Base-by-base conservation (phyloP, 2,888 invertebrate genomes). In the Ophion slaviceki region DNA sequence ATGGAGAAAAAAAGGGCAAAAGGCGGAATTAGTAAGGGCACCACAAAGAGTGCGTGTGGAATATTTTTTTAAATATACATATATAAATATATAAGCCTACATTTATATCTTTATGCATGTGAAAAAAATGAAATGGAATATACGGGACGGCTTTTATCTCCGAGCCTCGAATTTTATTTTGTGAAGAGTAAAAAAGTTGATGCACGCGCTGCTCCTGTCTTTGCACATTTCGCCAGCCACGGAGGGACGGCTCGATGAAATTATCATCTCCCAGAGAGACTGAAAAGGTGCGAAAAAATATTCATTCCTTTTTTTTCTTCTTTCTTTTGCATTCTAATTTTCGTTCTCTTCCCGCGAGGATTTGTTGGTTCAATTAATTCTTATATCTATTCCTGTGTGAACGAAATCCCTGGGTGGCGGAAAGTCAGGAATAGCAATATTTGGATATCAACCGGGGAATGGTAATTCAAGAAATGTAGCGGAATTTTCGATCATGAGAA, bases 91-190 rank as follows among this genome's bases (percentile, higher is more conserved):
- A 47, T 8, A 11, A 14, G 2, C 61, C 28, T 17, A 61, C 11
- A 24, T 20, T 70, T 61, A 45, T 53, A 14, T 47, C 47, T 14
- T 47, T 14, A 14, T 47, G 47, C 47, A 47, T 14, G 47, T 47
- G 3, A 11, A 47, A 47, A 32, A 47, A 47, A 47, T 47, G 14
- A 11, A 14, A 47, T 14, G 47, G 47, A 45, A 76, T 68, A 45
- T 24, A 36, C 20, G 40, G 4, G 14, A 11, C 32, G 20, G n/a
- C 11, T 66, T 32, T 72, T 59, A 53, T 17, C 47, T 20, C 24
- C 66, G 24, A 62, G 59, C 70, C 66, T 72, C 61, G 45, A 82
- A 77, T 86, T 86, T 77, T 80, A 82, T 86, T 76, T 72, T 14
- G 14, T 20, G 62, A 67, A 53, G 62, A 67, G 70, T 71, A 75